Evolutionary conservation across 1,140 invertebrate species (phyloP).

Genomic region (Adoxophyes honmai): DNA sequence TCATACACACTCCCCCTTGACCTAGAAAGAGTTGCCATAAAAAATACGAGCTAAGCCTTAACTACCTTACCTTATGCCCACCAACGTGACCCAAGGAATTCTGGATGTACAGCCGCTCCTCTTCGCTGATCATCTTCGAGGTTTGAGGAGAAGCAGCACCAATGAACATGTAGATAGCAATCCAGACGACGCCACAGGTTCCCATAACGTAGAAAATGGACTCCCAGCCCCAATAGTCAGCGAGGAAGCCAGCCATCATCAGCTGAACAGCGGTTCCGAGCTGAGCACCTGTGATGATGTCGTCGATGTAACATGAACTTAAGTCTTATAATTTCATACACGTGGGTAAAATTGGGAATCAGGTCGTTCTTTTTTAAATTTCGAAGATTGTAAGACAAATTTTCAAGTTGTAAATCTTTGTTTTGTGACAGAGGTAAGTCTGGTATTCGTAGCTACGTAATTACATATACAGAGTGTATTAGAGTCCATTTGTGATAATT

Average conservation of each 20-base stretch:
- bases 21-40: no score
- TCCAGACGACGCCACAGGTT: conserved; percentile 77
- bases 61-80: conserved; percentile 42
- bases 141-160: conserved; percentile 80
- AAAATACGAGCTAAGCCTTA: no score
- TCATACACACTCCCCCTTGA: no score
- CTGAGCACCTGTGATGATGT: conserved; percentile 38
- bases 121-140: conserved; percentile 73
- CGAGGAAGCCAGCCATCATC: conserved; percentile 50
- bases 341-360: no score
- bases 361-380: no score
- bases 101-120: conserved; percentile 79
- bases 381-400: no score
- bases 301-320: not conserved
- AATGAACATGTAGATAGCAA: conserved; percentile 76
- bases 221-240: conserved; percentile 80
- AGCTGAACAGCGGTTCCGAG: conserved; percentile 50
- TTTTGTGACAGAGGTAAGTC: no score
- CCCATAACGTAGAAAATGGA: conserved; percentile 86
- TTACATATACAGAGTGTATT: no score
- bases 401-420: no score
- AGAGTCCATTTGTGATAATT: no score
- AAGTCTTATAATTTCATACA: not conserved
- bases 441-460: no score
- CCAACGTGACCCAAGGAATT: conserved; percentile 52